phyloP scores from a whole-genome alignment of 2,888 invertebrate genomes.

The Desoria tigrina region DNA sequence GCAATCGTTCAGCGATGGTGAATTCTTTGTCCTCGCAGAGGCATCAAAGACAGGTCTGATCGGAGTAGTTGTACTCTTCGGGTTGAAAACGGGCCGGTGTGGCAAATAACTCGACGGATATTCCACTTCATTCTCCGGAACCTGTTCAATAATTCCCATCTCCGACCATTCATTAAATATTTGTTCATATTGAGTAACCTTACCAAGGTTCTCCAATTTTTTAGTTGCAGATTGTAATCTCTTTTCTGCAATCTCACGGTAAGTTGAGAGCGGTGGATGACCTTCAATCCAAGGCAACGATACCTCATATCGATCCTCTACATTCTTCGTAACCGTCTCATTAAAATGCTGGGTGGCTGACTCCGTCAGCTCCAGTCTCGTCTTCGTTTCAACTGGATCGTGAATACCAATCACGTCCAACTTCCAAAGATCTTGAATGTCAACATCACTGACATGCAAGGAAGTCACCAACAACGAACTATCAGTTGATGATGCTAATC shows the following conservation, averaged over 20 bases:
- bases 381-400: constrained; percentile 29
- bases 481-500: neutral
- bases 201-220: neutral
- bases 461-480: neutral
- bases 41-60: no score
- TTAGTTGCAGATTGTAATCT: constrained; percentile 12
- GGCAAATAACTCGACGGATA: neutral
- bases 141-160: constrained; percentile 52
- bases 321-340: constrained; percentile 51
- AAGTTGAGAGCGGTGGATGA: constrained; percentile 51
- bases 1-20: no score
- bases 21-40: no score
- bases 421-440: constrained; percentile 25
- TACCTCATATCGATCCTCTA: constrained; percentile 54
- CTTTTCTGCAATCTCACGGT: constrained; percentile 15
- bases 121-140: constrained; percentile 37
- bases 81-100: neutral
- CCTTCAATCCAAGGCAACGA: constrained; percentile 54
- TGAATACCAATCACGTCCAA: constrained; percentile 32
- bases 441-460: neutral
- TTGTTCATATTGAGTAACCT: neutral
- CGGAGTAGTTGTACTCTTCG: no score
- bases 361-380: constrained; percentile 21
- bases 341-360: constrained; percentile 22
- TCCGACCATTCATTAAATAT: constrained; percentile 20